Base-by-base conservation (phyloP, 2,797 vertebrate species). In the Pelochelys cantorii region DNA sequence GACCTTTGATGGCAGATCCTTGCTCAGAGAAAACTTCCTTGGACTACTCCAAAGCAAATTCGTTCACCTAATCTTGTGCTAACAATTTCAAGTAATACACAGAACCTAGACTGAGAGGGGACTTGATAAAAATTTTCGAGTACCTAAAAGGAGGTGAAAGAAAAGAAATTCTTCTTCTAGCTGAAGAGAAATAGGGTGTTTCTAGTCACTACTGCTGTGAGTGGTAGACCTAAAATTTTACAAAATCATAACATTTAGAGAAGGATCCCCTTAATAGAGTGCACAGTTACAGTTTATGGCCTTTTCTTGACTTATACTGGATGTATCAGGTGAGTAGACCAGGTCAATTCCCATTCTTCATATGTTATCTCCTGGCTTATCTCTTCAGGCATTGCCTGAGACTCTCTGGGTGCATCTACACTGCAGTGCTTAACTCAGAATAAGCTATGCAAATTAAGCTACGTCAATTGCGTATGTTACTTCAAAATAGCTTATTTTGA, bases 141-240 rank as follows among this genome's bases (percentile, higher is more conserved):
- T 71, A n/a, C 42, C 42, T 48, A 48, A 48, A 48, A 71, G n/a
- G n/a, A 57, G 42, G 2, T 0, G n/a, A 91, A 57, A 29, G 42
- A 48, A 48, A 48, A 48, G 7, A 48, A 48, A 48, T 48, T 8
- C 42, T 48, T 48, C 42, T 48, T 48, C 42, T 48, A 53, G 10
- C 42, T 62, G 81, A 29, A 83, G 56, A 54, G 53, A 62, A 37
- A 92, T 82, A 1, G n/a, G 15, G 1, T 18, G 42, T 37, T 71
- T 71, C 34, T 0, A 57, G 78, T 52, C 3, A 0, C 0, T 31
- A 4, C 1, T 3, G n/a, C 2, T 18, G 6, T 6, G 27, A 17
- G 11, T 31, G 74, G 3, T 31, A 90, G 68, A 86, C 1, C 34
- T 10, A 37, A 1, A 0, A 54, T 34, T 85, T 86, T 22, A 0